These are phyloP conservation scores for Margarornis squamiger DNA, from an alignment of 2,797 vertebrate species.

Conservation along the genomic window DNA sequence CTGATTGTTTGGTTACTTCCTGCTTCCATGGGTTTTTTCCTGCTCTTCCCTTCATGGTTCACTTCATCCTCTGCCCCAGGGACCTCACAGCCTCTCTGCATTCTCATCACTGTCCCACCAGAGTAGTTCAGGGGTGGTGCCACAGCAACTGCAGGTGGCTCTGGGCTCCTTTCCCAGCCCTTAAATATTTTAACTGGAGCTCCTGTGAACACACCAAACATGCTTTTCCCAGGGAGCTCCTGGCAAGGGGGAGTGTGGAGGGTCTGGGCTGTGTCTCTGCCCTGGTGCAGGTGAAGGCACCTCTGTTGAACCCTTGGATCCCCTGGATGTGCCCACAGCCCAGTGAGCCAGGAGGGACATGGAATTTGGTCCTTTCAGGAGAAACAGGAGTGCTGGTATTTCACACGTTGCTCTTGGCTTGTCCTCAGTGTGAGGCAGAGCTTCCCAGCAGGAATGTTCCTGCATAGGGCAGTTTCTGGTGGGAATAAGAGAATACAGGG, in stretches of 20 bases:
- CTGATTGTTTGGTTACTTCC: not conserved
- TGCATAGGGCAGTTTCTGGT: not conserved
- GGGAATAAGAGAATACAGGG: not conserved
- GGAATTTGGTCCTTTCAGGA: not conserved
- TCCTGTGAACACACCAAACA: rapidly evolving
- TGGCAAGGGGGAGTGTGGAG: not conserved
- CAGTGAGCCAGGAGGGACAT: not conserved
- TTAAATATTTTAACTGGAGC: not conserved
- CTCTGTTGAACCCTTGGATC: not conserved
- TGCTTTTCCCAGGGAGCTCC: not conserved
- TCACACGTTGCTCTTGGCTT: not conserved
- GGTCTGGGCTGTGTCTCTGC: rapidly evolving
- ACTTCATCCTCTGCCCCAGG: not conserved
- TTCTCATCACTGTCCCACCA: not conserved
- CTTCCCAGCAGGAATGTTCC: not conserved
- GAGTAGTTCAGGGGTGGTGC: not conserved
- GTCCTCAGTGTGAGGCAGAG: not conserved
- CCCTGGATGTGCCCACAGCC: not conserved
- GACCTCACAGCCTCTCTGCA: not conserved
- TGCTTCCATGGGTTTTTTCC: rapidly evolving
- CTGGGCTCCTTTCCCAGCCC: not conserved
- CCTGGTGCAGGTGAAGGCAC: not conserved
- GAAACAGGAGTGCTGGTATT: not conserved
- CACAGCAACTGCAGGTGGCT: rapidly evolving
- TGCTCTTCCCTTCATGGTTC: not conserved